Evolutionary conservation across 2,888 invertebrate genomes (phyloP).

Genomic region (Oligia fasciuncula): DNA sequence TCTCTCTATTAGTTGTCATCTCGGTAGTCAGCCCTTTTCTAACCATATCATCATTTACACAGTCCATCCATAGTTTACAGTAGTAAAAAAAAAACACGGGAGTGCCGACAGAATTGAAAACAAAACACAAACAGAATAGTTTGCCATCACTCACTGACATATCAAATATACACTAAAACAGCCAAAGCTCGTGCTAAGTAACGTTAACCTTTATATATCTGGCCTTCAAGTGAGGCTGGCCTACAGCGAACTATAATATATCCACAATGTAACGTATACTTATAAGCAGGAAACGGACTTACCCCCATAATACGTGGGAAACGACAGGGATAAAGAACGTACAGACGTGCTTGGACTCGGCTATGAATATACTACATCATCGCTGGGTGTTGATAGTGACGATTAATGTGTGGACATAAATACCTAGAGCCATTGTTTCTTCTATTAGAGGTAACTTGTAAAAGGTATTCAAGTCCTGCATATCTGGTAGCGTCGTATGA

Average conservation of each 20-base stretch:
- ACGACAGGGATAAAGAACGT: slow-evolving; percentile 44
- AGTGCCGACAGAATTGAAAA: too few relatives aligned
- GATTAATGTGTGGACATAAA: slow-evolving; percentile 44
- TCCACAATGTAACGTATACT: neutral
- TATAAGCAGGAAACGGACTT: slow-evolving; percentile 18
- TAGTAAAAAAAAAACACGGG: too few relatives aligned
- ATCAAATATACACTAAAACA: too few relatives aligned
- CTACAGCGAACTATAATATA: neutral
- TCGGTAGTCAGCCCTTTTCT: too few relatives aligned
- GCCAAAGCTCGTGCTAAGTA: neutral
- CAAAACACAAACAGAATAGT: too few relatives aligned
- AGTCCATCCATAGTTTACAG: neutral
- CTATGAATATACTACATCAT: slow-evolving; percentile 35
- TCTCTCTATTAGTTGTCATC: too few relatives aligned
- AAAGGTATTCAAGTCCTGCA: neutral
- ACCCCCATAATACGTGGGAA: slow-evolving; percentile 29
- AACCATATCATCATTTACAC: neutral
- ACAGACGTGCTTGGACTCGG: slow-evolving; percentile 34
- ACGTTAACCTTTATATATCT: neutral
- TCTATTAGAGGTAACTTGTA: neutral
- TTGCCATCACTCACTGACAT: too few relatives aligned
- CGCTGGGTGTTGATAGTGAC: slow-evolving; percentile 24
- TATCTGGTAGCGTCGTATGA: neutral
- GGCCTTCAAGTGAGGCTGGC: neutral
- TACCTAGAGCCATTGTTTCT: slow-evolving; percentile 21